phyloP scores from a whole-genome alignment of 1,140 invertebrate species.

The Trichonephila clavipes region DNA sequence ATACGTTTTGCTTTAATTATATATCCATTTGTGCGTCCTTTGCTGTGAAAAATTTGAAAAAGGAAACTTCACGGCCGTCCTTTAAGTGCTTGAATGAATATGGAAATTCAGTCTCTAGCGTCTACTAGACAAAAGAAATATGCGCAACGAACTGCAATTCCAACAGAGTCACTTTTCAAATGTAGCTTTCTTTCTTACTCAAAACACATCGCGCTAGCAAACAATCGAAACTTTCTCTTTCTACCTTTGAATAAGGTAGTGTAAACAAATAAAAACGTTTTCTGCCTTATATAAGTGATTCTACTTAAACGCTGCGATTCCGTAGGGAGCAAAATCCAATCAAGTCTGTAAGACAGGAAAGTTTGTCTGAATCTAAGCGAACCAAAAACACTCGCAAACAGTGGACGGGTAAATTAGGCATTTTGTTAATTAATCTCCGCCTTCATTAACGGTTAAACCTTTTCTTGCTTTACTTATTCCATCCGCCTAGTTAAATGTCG shows the following conservation, averaged over 20 bases:
- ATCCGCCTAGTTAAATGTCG: constrained; percentile 8
- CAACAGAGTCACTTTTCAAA: constrained; percentile 11
- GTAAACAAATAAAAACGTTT: constrained; percentile 21
- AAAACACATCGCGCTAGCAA: neutral
- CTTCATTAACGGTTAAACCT: constrained; percentile 51
- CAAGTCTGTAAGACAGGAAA: constrained; percentile 25
- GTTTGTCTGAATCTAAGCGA: constrained; percentile 37
- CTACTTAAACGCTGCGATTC: constrained; percentile 47
- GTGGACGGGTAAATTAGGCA: constrained; percentile 60
- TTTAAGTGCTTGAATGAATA: constrained; percentile 41
- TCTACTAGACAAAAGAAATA: neutral
- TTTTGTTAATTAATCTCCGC: constrained; percentile 68
- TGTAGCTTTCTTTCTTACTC: constrained; percentile 13
- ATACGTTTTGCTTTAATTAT: neutral
- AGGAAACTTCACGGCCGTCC: neutral
- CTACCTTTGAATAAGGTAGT: neutral
- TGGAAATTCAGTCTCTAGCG: neutral
- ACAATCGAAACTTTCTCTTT: constrained; percentile 27
- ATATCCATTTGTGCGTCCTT: neutral
- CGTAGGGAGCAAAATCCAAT: constrained; percentile 63
- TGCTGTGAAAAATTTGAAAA: neutral
- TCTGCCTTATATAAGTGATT: constrained; percentile 1
- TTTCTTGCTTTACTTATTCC: neutral
- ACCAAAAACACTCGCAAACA: constrained; percentile 58
- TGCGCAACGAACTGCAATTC: neutral